These are phyloP conservation scores for Calosoma granatense DNA, from an alignment of 1,140 invertebrate species.

Conservation along the genomic window DNA sequence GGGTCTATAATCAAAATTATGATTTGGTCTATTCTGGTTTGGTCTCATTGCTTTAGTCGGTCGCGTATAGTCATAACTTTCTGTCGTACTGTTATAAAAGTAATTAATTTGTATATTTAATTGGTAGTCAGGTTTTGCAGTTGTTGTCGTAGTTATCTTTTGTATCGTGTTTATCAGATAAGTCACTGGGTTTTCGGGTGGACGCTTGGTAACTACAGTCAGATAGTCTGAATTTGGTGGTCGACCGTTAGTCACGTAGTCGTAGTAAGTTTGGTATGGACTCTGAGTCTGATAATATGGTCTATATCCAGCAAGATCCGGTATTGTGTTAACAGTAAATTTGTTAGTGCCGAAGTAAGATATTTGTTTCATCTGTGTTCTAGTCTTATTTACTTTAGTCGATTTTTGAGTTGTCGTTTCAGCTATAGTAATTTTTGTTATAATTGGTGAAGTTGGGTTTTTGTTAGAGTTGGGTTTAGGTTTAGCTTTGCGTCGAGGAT, in stretches of 20 bases:
- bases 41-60: neutral
- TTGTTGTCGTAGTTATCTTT: neutral
- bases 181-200: neutral
- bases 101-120: conserved; percentile 3
- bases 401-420: conserved; percentile 9
- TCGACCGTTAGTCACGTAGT: neutral
- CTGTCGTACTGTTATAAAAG: neutral
- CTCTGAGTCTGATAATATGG: conserved; percentile 3
- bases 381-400: conserved; percentile 8
- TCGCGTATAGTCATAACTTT: neutral
- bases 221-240: neutral
- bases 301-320: conserved; percentile 10
- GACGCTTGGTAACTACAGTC: neutral
- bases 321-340: conserved; percentile 12
- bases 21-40: neutral
- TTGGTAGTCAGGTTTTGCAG: neutral
- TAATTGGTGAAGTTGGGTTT: neutral
- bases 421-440: neutral
- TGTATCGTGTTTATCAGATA: neutral
- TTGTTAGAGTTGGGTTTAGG: conserved; percentile 1
- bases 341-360: conserved; percentile 13
- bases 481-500: conserved; percentile 1
- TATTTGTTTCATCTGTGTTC: conserved; percentile 12
- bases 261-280: neutral
- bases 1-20: no score